A percentile compares a stretch with the other conserved stretches of the same genome.
phyloP scores from a whole-genome alignment of 2,888 invertebrate genomes.

The Colletes collaris region DNA sequence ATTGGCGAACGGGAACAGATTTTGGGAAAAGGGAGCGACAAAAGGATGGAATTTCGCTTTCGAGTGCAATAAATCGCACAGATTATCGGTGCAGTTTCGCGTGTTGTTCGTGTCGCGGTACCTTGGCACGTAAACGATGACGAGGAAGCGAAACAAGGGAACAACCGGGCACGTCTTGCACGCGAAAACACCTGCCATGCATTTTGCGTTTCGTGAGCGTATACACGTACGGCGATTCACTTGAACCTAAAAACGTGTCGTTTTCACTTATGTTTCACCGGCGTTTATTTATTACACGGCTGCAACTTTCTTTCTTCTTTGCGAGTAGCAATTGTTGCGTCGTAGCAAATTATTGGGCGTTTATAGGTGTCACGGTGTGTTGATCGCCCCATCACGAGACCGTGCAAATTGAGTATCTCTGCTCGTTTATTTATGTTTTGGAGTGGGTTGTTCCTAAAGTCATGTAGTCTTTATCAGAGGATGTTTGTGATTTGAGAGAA shows the following conservation, averaged over 20 bases:
- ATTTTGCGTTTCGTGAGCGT: conserved; percentile 24
- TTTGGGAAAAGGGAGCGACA: conserved; percentile 1
- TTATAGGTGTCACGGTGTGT: no score
- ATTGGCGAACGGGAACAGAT: not conserved
- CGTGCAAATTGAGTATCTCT: no score
- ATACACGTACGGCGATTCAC: conserved; percentile 14
- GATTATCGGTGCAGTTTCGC: conserved; percentile 49
- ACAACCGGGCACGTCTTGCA: conserved; percentile 24
- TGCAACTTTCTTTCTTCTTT: not conserved
- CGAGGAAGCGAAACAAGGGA: conserved; percentile 21
- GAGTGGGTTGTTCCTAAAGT: no score
- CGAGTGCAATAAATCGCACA: conserved; percentile 67
- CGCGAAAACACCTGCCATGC: conserved; percentile 37
- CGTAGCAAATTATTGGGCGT: not conserved
- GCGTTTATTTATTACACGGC: not conserved
- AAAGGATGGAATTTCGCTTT: conserved; percentile 67
- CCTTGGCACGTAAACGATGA: conserved; percentile 5
- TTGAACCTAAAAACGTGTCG: conserved; percentile 50
- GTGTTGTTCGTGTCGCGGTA: not conserved
- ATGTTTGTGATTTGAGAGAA: no score
- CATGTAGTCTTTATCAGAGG: no score
- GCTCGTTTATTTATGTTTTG: no score
- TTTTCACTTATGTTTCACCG: conserved; percentile 64
- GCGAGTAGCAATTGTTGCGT: not conserved
- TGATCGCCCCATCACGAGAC: no score